Evolutionary conservation across 2,797 vertebrate genomes (phyloP), one percentile per base, ranked within the genome.

Genomic region (Corythornis leucogaster): DNA sequence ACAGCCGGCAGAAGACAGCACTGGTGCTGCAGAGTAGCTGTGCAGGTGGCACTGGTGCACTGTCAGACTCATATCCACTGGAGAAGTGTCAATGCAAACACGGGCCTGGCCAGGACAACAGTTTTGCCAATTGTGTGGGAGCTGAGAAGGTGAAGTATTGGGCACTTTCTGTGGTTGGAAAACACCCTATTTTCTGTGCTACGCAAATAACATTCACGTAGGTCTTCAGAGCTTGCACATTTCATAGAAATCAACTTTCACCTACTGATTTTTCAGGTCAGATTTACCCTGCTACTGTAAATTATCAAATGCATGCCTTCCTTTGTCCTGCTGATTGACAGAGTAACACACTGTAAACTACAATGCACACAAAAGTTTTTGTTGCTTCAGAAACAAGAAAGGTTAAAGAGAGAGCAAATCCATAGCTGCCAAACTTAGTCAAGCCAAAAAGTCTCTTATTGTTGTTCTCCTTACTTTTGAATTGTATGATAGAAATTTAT

Each of bases 161-260:
- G 19, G 7, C 12, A 38, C 1, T 54, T 80, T 42, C 30, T 76
- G 30, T 35, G 4, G 11, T 18, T 55, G 33, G 28, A 92, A 73
- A 62, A 66, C 11, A 54, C 3, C 3, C 5, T 33, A 0, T 59
- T 70, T 82, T 76, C 57, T 70, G 8, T 48, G 11, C 12, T 45
- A 15, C 15, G 5, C 8, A 35, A 68, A 45, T 57, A n/a, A 62
- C 9, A 30, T 6, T 2, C 4, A 21, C 5, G 5, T 38, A 35
- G 8, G 15, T 5, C 8, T 74, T 79, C 31, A 21, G 42, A 67
- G 2, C 8, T 64, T 31, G 4, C 8, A 64, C 0, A 0, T 3
- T 30, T 5, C 12, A 26, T 11, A 7, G 30, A 62, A 87, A 79
- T 22, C 22, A 25, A 11, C 9, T 15, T 59, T 64, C 25, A 84